A percentile compares a stretch with the other conserved stretches of the same genome.
Evolutionary conservation across 2,113 vertebrate genomes (phyloP).

Genomic region (Oxygymnocypris stewartii): DNA sequence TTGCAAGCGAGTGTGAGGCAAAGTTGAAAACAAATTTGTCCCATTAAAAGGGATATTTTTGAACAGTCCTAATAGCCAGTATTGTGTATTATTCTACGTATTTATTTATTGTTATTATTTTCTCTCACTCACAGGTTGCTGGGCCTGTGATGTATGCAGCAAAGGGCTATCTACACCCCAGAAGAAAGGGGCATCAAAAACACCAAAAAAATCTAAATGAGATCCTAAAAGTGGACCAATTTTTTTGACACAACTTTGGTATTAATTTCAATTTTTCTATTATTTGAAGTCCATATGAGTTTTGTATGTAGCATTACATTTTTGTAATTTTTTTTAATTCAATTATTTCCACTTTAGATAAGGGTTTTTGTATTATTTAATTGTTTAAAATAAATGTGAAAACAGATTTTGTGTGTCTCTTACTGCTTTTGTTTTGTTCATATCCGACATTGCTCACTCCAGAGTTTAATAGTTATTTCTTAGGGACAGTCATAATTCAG

Average conservation of each 20-base stretch:
- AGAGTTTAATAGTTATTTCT: not conserved
- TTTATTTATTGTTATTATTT: conserved; percentile 27
- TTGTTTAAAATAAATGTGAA: conserved; percentile 7
- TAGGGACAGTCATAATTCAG: not conserved
- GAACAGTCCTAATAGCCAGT: not conserved
- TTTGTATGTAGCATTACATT: conserved; percentile 12
- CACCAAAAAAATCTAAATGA: conserved; percentile 84
- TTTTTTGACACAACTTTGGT: conserved; percentile 13
- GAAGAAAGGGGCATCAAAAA: conserved; percentile 89
- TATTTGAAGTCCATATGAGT: not conserved
- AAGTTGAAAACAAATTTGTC: not conserved
- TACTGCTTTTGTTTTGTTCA: not conserved
- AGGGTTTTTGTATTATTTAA: not conserved
- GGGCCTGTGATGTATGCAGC: conserved; percentile 95
- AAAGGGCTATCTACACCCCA: conserved; percentile 83
- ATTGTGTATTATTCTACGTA: not conserved
- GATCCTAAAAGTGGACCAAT: conserved; percentile 1
- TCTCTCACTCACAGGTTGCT: conserved; percentile 80
- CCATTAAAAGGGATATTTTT: not conserved
- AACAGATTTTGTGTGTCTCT: not conserved
- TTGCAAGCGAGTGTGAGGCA: not conserved
- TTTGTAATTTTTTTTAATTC: not conserved
- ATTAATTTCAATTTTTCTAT: conserved; percentile 27
- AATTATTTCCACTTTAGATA: not conserved
- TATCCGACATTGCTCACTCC: not conserved